Evolutionary conservation across 2,888 invertebrate species (phyloP).

Genomic region (Gortyna flavago): DNA sequence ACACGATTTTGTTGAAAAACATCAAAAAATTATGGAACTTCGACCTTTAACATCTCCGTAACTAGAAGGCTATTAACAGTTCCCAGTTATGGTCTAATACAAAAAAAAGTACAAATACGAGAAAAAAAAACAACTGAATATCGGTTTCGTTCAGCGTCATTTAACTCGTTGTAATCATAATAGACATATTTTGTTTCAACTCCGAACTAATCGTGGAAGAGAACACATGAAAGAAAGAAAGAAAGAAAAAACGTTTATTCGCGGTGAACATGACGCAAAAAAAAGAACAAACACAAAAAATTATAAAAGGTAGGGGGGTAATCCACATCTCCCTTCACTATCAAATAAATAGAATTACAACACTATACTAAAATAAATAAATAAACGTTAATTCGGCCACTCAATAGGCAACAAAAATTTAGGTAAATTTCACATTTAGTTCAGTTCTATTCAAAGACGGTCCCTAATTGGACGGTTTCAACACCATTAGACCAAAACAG

Average conservation of each 20-base stretch:
- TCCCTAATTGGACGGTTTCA: conserved; percentile 43
- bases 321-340: background rate
- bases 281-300: no score
- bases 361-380: background rate
- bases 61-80: background rate
- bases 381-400: conserved; percentile 6
- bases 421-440: conserved; percentile 32
- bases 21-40: background rate
- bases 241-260: no score
- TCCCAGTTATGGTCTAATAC: background rate
- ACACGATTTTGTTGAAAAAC: background rate
- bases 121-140: background rate
- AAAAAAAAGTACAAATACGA: background rate
- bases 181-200: background rate
- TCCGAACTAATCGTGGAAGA: background rate
- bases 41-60: background rate
- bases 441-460: conserved; percentile 33
- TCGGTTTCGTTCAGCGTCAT: background rate
- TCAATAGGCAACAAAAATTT: conserved; percentile 22
- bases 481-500: conserved; percentile 39
- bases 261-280: no score
- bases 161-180: background rate
- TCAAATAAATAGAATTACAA: background rate
- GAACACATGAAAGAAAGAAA: no score
- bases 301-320: no score